Evolutionary conservation across 2,888 invertebrate species (phyloP).

Genomic region (Meganola albula): DNA sequence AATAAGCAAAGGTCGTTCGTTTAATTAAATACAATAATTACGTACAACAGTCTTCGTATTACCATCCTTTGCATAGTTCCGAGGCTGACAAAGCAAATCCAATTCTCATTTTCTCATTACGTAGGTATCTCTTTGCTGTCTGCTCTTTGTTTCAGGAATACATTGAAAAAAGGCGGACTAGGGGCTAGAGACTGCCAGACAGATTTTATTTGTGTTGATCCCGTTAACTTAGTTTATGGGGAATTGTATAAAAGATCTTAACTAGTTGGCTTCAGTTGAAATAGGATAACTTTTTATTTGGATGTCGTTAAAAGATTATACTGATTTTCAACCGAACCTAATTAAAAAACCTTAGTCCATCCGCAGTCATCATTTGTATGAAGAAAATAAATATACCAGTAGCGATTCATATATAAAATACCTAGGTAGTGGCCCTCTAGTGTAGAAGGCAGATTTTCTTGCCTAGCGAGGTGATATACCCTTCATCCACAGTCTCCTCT

Average conservation of each 20-base stretch:
- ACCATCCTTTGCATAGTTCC: slow-evolving; percentile 39
- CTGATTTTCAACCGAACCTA: too few relatives aligned
- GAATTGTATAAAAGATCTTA: slow-evolving; percentile 5
- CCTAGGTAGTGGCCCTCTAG: too few relatives aligned
- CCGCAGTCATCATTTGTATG: too few relatives aligned
- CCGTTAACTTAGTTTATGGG: slow-evolving; percentile 24
- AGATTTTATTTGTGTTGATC: slow-evolving; percentile 32
- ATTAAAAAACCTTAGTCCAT: too few relatives aligned
- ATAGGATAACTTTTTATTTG: too few relatives aligned
- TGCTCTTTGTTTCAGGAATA: slow-evolving; percentile 51
- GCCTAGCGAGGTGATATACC: too few relatives aligned
- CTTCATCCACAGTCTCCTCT: too few relatives aligned
- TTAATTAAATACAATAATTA: slow-evolving; percentile 27
- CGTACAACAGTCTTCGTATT: slow-evolving; percentile 23
- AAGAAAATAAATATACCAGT: too few relatives aligned
- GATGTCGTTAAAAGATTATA: too few relatives aligned
- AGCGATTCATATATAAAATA: too few relatives aligned
- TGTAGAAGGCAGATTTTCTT: too few relatives aligned
- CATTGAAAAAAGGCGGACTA: slow-evolving; percentile 37
- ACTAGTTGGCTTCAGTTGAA: not conserved
- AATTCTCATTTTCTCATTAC: slow-evolving; percentile 67
- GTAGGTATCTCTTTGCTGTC: slow-evolving; percentile 49
- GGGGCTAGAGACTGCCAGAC: slow-evolving; percentile 19
- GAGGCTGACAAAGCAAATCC: slow-evolving; percentile 56
- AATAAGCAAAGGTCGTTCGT: slow-evolving; percentile 3